Base-by-base conservation (phyloP, 2,888 invertebrate species). In the Melanargia galathea region DNA sequence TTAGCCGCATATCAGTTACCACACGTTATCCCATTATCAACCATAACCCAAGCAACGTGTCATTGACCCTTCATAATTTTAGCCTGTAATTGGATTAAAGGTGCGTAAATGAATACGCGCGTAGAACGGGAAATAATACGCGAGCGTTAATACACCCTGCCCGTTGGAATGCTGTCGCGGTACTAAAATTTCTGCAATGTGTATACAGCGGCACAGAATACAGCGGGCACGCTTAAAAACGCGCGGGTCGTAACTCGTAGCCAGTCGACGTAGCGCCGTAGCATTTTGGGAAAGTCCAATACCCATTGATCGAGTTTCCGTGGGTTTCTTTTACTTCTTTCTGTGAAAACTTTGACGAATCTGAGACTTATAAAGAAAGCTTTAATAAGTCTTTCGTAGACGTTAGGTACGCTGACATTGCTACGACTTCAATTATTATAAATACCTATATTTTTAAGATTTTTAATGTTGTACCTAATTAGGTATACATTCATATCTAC, bases 71-170 rank as follows among this genome's bases (percentile, higher is more conserved):
- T 51, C 66, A 66, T 66, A 45, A 59, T 77, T 79, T 75, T 70
- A 73, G 69, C 65, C 60, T 68, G 67, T 82, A 87, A 90, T 88
- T 82, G 80, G 85, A 87, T 89, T 85, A 75, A 76, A 77, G 76
- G 80, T 81, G 73, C 88, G 86, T 75, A 71, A 78, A 81, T 81
- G 78, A 86, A 81, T 73, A 86, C 84, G 84, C 80, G 78, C 71
- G 74, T 62, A 16, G 56, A 63, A 55, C 46, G 24, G 26, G 8
- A 51, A 55, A 38, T 35, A 18, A 11, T 16, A 72, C 38, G n/a
- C 68, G 68, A 64, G 67, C 76, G 75, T 16, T n/a, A 13, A 76
- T 71, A 74, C 86, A 56, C 45, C 65, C 77, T 4, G 65, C 48
- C 73, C 60, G 40, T 45, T 2, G 56, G 67, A 75, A 69, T 74